A percentile compares a stretch with the other conserved stretches of the same genome.
Evolutionary conservation across 2,113 vertebrate species (phyloP).

Genomic region (Callionymus lyra): DNA sequence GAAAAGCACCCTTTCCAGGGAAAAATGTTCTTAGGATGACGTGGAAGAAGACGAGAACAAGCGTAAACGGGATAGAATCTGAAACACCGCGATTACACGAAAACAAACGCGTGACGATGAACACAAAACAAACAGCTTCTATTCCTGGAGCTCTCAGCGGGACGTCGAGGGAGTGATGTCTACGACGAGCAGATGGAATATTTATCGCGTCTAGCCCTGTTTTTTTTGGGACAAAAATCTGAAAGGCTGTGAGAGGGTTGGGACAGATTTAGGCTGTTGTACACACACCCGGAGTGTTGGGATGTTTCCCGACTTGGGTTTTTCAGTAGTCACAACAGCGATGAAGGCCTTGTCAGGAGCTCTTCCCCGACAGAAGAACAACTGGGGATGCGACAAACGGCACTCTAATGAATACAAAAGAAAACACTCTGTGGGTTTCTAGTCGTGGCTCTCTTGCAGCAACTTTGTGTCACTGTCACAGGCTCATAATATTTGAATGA

Average conservation of each 20-base stretch:
- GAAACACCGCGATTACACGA: slow-evolving; percentile 21
- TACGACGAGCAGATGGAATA: slow-evolving; percentile 56
- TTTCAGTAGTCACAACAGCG: slow-evolving; percentile 12
- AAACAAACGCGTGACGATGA: slow-evolving; percentile 6
- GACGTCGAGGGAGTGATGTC: slow-evolving; percentile 30
- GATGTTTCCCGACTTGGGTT: slow-evolving; percentile 6
- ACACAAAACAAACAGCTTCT: slow-evolving; percentile 28
- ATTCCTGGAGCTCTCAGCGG: slow-evolving; percentile 51
- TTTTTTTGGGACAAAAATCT: slow-evolving; percentile 29
- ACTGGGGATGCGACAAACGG: slow-evolving; percentile 1
- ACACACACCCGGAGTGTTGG: slow-evolving; percentile 17
- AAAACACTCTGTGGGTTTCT: slow-evolving; percentile 17
- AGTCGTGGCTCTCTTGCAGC: slow-evolving; percentile 16
- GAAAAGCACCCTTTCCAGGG: too few relatives aligned
- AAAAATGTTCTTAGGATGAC: too few relatives aligned
- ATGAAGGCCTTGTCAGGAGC: slow-evolving; percentile 45
- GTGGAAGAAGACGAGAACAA: slow-evolving; percentile 10
- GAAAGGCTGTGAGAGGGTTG: slow-evolving; percentile 31
- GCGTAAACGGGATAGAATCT: slow-evolving; percentile 10
- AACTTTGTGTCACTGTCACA: not conserved
- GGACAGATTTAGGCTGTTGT: slow-evolving; percentile 44
- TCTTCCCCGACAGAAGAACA: slow-evolving; percentile 13
- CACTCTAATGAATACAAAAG: slow-evolving; percentile 39
- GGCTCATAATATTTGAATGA: too few relatives aligned
- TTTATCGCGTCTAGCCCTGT: slow-evolving; percentile 43